These are phyloP conservation scores for Syritta pipiens DNA, from an alignment of 2,888 invertebrate species.

Conservation along the genomic window DNA sequence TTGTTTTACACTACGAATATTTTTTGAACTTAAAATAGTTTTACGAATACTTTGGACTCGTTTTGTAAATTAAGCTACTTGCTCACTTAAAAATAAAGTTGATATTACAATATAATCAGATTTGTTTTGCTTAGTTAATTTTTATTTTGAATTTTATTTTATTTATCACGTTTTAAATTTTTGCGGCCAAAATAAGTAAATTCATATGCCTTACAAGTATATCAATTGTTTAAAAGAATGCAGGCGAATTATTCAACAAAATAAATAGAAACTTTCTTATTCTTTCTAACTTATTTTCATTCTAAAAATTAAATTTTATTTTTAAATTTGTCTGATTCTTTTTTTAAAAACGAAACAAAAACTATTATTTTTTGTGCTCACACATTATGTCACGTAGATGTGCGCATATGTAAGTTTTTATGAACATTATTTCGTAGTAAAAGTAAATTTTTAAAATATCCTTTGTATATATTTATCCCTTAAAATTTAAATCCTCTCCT, in stretches of 20 bases:
- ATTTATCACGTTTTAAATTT: no score
- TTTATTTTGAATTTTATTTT: no score
- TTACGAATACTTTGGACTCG: no score
- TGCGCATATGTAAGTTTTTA: slow-evolving; percentile 69
- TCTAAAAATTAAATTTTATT: slow-evolving; percentile 30
- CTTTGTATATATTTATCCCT: not conserved
- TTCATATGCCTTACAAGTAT: no score
- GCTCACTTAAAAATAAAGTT: no score
- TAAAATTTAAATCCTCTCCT: not conserved
- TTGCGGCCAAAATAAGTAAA: no score
- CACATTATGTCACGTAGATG: slow-evolving; percentile 69
- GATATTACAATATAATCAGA: no score
- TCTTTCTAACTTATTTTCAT: slow-evolving; percentile 12
- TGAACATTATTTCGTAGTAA: slow-evolving; percentile 48
- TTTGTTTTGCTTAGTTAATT: no score
- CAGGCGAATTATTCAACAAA: no score
- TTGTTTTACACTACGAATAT: no score
- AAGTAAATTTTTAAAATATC: slow-evolving; percentile 23
- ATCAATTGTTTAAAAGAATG: not conserved
- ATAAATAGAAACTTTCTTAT: not conserved
- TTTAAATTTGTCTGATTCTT: slow-evolving; percentile 45
- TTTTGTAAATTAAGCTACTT: no score
- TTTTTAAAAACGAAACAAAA: slow-evolving; percentile 25
- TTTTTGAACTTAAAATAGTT: no score
- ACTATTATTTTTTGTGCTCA: slow-evolving; percentile 65